phyloP scores from a whole-genome alignment of 2,888 invertebrate genomes.

The Drosophila niveifrons region DNA sequence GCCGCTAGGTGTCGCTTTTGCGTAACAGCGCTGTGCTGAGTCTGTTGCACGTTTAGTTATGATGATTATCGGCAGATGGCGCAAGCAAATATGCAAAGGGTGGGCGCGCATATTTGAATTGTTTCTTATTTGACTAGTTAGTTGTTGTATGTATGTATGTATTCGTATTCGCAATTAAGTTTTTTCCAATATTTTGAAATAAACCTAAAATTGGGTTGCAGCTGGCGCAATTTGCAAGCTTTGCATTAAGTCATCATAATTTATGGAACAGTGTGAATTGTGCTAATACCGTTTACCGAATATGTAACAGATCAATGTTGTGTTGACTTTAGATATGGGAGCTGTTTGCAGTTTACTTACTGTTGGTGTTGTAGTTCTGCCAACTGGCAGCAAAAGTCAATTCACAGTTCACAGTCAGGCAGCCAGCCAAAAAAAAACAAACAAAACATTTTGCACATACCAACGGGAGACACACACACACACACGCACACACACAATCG shows the following conservation, averaged over 20 bases:
- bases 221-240: background rate
- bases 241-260: background rate
- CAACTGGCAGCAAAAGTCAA: constrained; percentile 81
- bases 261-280: constrained; percentile 44
- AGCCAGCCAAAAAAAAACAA: constrained; percentile 57
- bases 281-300: constrained; percentile 52
- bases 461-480: constrained; percentile 51
- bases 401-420: constrained; percentile 63
- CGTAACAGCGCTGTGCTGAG: background rate
- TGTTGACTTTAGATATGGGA: constrained; percentile 76
- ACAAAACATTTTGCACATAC: constrained; percentile 58
- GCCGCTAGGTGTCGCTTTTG: constrained; percentile 26
- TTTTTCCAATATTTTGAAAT: background rate
- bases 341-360: constrained; percentile 56
- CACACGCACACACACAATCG: constrained; percentile 30
- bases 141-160: too few relatives aligned
- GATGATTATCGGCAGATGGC: background rate
- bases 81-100: background rate
- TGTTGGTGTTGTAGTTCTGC: constrained; percentile 44
- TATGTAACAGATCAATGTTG: constrained; percentile 69
- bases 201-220: background rate
- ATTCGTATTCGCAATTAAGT: too few relatives aligned
- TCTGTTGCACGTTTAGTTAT: background rate
- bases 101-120: constrained; percentile 5
- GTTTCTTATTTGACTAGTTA: background rate